Conservation (phyloP, 2,797 vertebrate species). For the Pygocentrus nattereri region DNA sequence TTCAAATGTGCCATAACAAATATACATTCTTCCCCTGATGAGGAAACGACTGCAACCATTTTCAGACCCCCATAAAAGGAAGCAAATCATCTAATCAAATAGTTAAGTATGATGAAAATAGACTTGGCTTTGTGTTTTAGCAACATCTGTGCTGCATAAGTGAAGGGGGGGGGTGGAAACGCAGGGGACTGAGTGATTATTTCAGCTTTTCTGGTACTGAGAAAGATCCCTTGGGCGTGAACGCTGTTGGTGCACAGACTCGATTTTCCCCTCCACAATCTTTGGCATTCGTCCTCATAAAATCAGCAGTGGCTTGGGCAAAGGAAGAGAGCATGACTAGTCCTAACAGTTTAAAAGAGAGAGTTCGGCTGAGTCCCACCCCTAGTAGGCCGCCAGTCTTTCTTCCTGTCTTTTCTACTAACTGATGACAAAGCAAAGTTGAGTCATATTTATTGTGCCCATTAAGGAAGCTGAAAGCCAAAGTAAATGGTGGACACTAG, state of each 20-base stretch:
- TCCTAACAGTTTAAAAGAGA: background rate
- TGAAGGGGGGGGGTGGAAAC: conserved; percentile 37
- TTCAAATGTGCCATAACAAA: too few species aligned
- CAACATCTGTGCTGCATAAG: conserved; percentile 51
- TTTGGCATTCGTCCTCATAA: conserved; percentile 16
- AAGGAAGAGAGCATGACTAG: conserved; percentile 10
- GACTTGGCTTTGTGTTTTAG: conserved; percentile 65
- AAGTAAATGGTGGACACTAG: conserved; percentile 25
- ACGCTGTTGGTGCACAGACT: conserved; percentile 3
- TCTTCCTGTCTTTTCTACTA: conserved; percentile 27
- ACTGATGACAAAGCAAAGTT: conserved; percentile 27
- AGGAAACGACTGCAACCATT: conserved; percentile 49
- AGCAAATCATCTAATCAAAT: conserved; percentile 72
- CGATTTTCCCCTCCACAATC: background rate
- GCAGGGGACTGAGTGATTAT: conserved; percentile 27
- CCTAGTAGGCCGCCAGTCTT: background rate
- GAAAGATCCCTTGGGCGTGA: conserved; percentile 19
- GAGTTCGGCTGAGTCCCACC: background rate
- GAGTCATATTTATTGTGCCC: conserved; percentile 21
- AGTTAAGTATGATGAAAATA: conserved; percentile 73
- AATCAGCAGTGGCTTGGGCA: conserved; percentile 17
- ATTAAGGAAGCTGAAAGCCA: conserved; percentile 14
- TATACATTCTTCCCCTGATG: background rate
- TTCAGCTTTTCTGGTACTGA: conserved; percentile 22
- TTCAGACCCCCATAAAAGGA: conserved; percentile 66